phyloP scores from a whole-genome alignment of 2,888 invertebrate species.

The Chrysomela aeneicollis region DNA sequence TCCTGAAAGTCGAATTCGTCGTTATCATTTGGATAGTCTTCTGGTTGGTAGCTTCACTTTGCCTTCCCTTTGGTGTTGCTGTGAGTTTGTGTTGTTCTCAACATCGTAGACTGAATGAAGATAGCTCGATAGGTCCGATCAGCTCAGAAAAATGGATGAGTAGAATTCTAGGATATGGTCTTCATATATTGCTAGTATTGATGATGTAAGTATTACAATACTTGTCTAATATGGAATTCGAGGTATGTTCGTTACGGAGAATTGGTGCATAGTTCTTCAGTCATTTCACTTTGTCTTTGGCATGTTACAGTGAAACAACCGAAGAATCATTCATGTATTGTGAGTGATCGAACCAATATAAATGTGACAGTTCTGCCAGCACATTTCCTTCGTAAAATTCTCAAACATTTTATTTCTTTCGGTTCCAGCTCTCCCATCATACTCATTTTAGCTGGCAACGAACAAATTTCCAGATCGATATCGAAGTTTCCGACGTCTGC shows the following conservation, averaged over 20 bases:
- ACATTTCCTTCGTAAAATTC: constrained; percentile 6
- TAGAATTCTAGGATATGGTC: constrained; percentile 36
- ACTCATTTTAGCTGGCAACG: constrained; percentile 71
- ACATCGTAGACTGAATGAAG: constrained; percentile 49
- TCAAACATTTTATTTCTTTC: constrained; percentile 10
- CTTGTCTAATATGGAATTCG: too few species aligned
- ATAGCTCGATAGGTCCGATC: constrained; percentile 44
- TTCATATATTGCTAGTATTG: constrained; percentile 46
- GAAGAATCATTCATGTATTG: neutral
- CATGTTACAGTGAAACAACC: neutral
- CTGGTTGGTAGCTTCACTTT: constrained; percentile 51
- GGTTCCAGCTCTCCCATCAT: constrained; percentile 65
- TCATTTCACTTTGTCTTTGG: neutral
- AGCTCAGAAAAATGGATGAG: constrained; percentile 40
- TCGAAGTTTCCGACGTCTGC: constrained; percentile 65
- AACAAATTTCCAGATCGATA: constrained; percentile 67
- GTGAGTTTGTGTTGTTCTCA: constrained; percentile 48
- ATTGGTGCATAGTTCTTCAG: too few species aligned
- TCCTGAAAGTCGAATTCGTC: constrained; percentile 53
- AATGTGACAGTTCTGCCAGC: neutral
- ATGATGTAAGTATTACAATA: constrained; percentile 47
- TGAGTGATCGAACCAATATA: constrained; percentile 1
- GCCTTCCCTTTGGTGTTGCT: constrained; percentile 45
- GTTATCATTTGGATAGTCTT: constrained; percentile 51
- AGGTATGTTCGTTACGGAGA: too few species aligned